Base-by-base conservation (phyloP, 2,888 invertebrate genomes). In the Shargacucullia verbasci region DNA sequence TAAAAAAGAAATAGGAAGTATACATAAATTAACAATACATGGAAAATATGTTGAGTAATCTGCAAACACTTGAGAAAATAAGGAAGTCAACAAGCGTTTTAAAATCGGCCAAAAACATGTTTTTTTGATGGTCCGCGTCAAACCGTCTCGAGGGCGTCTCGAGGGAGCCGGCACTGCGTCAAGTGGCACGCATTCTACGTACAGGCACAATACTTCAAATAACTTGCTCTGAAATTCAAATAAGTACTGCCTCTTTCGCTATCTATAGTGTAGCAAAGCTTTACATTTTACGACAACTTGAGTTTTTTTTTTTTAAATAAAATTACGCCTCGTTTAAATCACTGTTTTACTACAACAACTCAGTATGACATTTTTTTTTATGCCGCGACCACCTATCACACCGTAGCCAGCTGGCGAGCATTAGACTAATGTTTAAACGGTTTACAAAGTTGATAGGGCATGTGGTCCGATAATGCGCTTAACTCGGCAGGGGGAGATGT, bases 401-500 rank as follows among this genome's bases (percentile, higher is more conserved):
- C 70, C 72, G 73, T 48, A 73, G 29, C 49, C 74, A 73, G 68
- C 61, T 72, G 71, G 59, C 37, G 53, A 52, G 63, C 71, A 76
- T 79, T 75, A 69, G 73, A 72, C 70, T 78, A 81, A 81, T 80
- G 79, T 81, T 80, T 80, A 82, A 84, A 85, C 83, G 82, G 84
- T 84, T 87, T 82, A 87, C 86, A 85, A 88, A 89, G 90, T 90
- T 87, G 88, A 90, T 90, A 88, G 88, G 87, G 87, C 86, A 86
- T 86, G 86, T 82, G 88, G 86, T 84, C 85, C 85, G 87, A 90
- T 92, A 90, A 92, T 90, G 90, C 88, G 90, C 88, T 89, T 85
- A 90, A 87, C 91, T 89, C 89, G 83, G 87, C 86, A 82, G 86
- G 87, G 86, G 83, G 88, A 87, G 90, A 89, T 90, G 92, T 88